Conservation (phyloP, 1,140 invertebrate genomes). For the Hylaeus anthracinus region DNA sequence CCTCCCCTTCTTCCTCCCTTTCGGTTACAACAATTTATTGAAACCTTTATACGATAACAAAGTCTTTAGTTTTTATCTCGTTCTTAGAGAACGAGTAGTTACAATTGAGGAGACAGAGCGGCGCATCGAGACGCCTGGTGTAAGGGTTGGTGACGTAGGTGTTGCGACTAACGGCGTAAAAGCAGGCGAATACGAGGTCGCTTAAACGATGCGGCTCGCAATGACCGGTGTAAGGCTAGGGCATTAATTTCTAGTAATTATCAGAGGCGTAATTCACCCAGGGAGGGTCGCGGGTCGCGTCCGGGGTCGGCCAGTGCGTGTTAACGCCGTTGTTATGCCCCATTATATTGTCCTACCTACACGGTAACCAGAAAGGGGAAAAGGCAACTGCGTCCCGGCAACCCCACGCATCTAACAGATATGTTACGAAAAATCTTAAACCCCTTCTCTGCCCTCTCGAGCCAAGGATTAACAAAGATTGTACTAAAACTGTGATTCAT, state of each 20-base stretch:
- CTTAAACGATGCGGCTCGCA: conserved; percentile 55
- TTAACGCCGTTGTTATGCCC: conserved; percentile 81
- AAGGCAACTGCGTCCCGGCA: conserved; percentile 42
- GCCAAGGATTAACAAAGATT: not conserved
- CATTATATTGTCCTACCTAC: conserved; percentile 77
- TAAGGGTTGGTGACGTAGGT: conserved; percentile 8
- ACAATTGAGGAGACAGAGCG: no score
- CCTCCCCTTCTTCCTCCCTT: not conserved
- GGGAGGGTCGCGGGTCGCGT: conserved; percentile 76
- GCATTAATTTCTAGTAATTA: conserved; percentile 81
- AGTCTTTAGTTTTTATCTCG: no score
- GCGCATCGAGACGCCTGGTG: not conserved
- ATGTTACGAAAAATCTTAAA: conserved; percentile 50
- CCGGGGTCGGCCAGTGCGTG: conserved; percentile 76
- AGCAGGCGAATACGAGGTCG: conserved; percentile 51
- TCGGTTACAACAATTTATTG: not conserved
- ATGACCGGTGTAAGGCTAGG: conserved; percentile 66
- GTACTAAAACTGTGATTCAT: no score
- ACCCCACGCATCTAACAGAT: conserved; percentile 36
- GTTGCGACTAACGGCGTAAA: conserved; percentile 50
- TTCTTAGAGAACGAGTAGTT: not conserved
- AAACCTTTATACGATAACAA: no score
- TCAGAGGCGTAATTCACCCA: conserved; percentile 78
- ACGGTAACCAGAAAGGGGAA: conserved; percentile 35
- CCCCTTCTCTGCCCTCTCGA: not conserved